Evolutionary conservation across 2,113 vertebrate species (phyloP).

Genomic region (Zapornia atra): DNA sequence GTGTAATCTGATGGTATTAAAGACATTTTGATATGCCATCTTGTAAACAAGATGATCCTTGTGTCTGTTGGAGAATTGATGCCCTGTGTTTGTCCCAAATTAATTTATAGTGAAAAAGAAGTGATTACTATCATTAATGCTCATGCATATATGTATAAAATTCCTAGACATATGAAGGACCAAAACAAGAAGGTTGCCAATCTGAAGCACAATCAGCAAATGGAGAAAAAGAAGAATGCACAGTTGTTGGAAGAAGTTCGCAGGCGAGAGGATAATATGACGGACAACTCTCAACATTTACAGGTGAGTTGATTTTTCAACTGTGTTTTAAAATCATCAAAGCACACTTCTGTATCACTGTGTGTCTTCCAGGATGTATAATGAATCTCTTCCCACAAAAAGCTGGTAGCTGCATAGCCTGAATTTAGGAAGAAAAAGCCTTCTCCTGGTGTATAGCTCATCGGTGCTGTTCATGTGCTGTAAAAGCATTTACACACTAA

Average conservation of each 20-base stretch:
- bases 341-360: background rate
- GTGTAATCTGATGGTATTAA: background rate
- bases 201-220: constrained; percentile 86
- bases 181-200: constrained; percentile 91
- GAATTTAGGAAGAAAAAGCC: background rate
- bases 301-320: constrained; percentile 79
- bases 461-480: background rate
- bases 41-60: background rate
- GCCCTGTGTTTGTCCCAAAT: background rate
- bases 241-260: constrained; percentile 83
- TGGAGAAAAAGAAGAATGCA: constrained; percentile 89
- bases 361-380: background rate
- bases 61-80: background rate
- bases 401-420: background rate
- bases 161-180: constrained; percentile 91
- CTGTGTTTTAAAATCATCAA: background rate
- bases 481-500: background rate
- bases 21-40: background rate
- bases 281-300: constrained; percentile 83
- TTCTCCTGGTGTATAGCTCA: background rate
- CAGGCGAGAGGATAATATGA: constrained; percentile 82
- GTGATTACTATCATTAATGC: background rate
- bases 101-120: background rate
- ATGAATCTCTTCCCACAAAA: background rate
- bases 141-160: constrained; percentile 24